Percentiles rank a stretch among this genome's conserved stretches.
Evolutionary conservation across 2,888 invertebrate genomes (phyloP).

Genomic region (Tachina fera): DNA sequence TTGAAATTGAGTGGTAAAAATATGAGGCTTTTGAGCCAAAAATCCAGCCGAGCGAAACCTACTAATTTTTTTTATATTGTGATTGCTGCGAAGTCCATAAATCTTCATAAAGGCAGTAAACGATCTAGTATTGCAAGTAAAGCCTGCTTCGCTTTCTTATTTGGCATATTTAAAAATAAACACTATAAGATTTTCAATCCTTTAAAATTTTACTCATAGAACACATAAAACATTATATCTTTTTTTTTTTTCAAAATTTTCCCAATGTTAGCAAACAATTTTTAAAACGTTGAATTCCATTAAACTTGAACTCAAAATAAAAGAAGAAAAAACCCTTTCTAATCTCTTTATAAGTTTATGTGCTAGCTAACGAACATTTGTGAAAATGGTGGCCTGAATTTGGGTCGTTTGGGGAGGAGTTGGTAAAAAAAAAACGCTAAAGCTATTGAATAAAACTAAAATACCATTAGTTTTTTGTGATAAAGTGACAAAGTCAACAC

Average conservation of each 20-base stretch:
- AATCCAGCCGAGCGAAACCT: too few relatives aligned
- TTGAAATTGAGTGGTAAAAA: too few relatives aligned
- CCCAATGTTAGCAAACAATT: neutral
- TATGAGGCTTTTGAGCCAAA: too few relatives aligned
- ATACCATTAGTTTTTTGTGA: conserved; percentile 43
- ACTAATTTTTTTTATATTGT: too few relatives aligned
- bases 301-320: conserved; percentile 6
- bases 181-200: too few relatives aligned
- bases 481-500: conserved; percentile 66
- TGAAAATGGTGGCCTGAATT: conserved; percentile 2
- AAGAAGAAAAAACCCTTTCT: neutral
- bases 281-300: conserved; percentile 13
- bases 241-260: neutral
- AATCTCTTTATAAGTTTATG: conserved; percentile 10
- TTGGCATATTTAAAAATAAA: too few relatives aligned
- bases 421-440: neutral
- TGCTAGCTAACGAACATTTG: conserved; percentile 3
- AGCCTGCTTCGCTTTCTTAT: too few relatives aligned
- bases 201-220: too few relatives aligned
- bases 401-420: neutral
- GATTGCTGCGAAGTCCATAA: too few relatives aligned
- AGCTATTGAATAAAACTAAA: conserved; percentile 37
- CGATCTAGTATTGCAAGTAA: too few relatives aligned
- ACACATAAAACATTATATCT: neutral
- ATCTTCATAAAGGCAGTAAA: too few relatives aligned